Percentiles rank a stretch among this genome's conserved stretches.
phyloP scores from a whole-genome alignment of 2,888 invertebrate species.

The Chaitophorus viminalis region DNA sequence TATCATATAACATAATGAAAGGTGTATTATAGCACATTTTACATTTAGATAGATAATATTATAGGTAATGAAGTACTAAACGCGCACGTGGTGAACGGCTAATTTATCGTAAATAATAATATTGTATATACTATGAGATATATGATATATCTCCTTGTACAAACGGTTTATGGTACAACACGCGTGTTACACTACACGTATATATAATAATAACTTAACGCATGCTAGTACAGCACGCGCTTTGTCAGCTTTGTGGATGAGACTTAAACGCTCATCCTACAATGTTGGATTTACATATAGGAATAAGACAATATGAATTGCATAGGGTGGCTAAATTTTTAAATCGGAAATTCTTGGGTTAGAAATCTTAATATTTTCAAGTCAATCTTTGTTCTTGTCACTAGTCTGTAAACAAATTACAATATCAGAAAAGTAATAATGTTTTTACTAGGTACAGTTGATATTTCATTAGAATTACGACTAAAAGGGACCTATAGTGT shows the following conservation, averaged over 20 bases:
- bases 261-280: neutral
- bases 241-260: neutral
- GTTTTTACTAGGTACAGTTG: no score
- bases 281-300: neutral
- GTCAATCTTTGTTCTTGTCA: no score
- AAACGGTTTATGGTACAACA: no score
- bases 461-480: no score
- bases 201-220: no score
- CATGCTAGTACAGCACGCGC: no score
- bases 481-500: no score
- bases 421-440: no score
- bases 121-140: neutral
- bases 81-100: neutral
- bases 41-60: neutral
- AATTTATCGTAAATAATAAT: constrained; percentile 2
- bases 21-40: neutral
- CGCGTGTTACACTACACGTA: neutral
- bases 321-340: no score
- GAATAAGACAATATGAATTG: neutral
- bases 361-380: no score
- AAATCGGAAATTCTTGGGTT: no score
- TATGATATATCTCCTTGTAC: neutral
- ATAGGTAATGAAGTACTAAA: neutral
- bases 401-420: no score
- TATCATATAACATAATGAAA: neutral